A percentile compares a stretch with the other conserved stretches of the same genome.
Evolutionary conservation across 2,888 invertebrate species (phyloP).

Genomic region (Limnephilus marmoratus): DNA sequence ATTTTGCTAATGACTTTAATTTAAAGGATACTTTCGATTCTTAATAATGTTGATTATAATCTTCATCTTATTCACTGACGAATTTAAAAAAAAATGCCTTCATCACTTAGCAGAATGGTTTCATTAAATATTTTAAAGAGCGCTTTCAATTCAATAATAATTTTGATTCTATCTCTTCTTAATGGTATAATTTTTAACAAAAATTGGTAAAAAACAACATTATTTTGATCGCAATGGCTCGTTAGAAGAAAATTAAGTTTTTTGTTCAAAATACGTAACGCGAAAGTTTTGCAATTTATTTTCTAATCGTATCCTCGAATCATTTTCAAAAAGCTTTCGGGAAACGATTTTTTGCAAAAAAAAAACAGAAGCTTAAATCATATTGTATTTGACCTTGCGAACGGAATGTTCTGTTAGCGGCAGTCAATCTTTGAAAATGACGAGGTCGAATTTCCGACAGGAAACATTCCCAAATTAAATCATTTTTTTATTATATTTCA

Average conservation of each 20-base stretch:
- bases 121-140: neutral
- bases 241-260: constrained; percentile 13
- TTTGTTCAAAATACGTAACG: neutral
- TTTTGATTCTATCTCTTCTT: neutral
- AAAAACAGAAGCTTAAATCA: neutral
- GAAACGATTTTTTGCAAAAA: neutral
- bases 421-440: neutral
- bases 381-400: neutral
- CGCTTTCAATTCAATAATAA: neutral
- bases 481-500: neutral
- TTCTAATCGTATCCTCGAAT: constrained; percentile 37
- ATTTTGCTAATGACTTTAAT: neutral
- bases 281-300: constrained; percentile 29
- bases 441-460: neutral
- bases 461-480: neutral
- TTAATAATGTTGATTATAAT: neutral
- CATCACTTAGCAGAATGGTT: neutral
- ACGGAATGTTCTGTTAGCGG: neutral
- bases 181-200: neutral
- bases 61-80: neutral
- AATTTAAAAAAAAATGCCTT: neutral
- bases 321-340: constrained; percentile 3
- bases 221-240: constrained; percentile 18
- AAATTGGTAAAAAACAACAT: constrained; percentile 9
- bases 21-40: neutral